Conservation (phyloP, 2,888 invertebrate species). For the Tinea trinotella region DNA sequence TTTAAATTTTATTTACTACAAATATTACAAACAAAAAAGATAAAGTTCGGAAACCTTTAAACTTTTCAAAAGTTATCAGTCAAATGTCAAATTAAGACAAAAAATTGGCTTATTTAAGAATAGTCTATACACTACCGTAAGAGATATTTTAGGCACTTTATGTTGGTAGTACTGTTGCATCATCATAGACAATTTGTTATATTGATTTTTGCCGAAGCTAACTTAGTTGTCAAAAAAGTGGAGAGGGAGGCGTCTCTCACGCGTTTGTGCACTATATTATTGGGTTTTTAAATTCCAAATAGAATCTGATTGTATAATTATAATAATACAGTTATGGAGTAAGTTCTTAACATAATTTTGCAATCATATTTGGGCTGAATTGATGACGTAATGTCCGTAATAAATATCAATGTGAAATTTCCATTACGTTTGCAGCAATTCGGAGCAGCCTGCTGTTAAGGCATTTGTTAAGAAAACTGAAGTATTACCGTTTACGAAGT, state of each 20-base stretch:
- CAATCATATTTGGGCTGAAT: background rate
- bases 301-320: background rate
- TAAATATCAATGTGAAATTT: background rate
- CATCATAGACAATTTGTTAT: too few species aligned
- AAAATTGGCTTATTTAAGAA: too few species aligned
- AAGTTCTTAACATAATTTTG: background rate
- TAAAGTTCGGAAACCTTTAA: too few species aligned
- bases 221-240: too few species aligned
- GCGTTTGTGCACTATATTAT: background rate
- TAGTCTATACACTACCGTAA: too few species aligned
- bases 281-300: background rate
- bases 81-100: too few species aligned
- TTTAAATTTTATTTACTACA: too few species aligned
- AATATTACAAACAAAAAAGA: too few species aligned
- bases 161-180: too few species aligned
- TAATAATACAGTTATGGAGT: background rate
- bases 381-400: background rate
- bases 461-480: conserved; percentile 53
- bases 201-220: too few species aligned
- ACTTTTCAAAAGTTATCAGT: too few species aligned
- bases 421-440: conserved; percentile 33
- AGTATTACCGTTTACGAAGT: conserved; percentile 50
- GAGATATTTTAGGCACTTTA: too few species aligned
- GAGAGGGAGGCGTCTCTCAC: background rate
- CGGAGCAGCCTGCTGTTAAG: conserved; percentile 43